Evolutionary conservation across 1,140 invertebrate genomes (phyloP).

Genomic region (Drosophila bipectinata): DNA sequence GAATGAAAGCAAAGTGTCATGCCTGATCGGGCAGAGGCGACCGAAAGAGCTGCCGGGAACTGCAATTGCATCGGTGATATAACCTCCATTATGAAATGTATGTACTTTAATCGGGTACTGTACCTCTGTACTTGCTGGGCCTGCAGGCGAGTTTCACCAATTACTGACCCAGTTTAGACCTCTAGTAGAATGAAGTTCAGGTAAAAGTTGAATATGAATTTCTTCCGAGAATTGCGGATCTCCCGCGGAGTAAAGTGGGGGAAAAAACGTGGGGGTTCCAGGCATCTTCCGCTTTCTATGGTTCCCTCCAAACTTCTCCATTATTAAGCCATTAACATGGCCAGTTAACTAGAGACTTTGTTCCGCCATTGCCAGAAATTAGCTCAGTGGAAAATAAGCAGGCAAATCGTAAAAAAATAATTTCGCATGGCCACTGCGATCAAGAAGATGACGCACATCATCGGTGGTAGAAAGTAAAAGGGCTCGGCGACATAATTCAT

Average conservation of each 20-base stretch:
- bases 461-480: slow-evolving; percentile 76
- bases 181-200: slow-evolving; percentile 11
- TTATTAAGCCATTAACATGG: slow-evolving; percentile 71
- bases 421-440: slow-evolving; percentile 47
- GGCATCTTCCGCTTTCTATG: slow-evolving; percentile 43
- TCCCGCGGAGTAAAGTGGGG: slow-evolving; percentile 5
- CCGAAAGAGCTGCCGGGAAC: slow-evolving; percentile 18
- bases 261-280: slow-evolving; percentile 6
- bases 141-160: neutral
- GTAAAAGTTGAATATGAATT: slow-evolving; percentile 24
- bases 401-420: slow-evolving; percentile 12
- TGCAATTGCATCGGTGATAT: slow-evolving; percentile 33
- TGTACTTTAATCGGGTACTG: neutral
- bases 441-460: slow-evolving; percentile 32
- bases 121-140: neutral
- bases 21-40: slow-evolving; percentile 39
- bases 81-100: slow-evolving; percentile 36
- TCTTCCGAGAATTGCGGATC: slow-evolving; percentile 34
- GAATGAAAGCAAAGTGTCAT: slow-evolving; percentile 44
- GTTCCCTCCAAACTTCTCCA: slow-evolving; percentile 40
- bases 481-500: slow-evolving; percentile 71
- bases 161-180: slow-evolving; percentile 8
- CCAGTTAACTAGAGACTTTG: slow-evolving; percentile 3
- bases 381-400: slow-evolving; percentile 34
- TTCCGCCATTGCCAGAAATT: slow-evolving; percentile 35